phyloP scores from a whole-genome alignment of 2,797 vertebrate species.

The Peromyscus aztecus region DNA sequence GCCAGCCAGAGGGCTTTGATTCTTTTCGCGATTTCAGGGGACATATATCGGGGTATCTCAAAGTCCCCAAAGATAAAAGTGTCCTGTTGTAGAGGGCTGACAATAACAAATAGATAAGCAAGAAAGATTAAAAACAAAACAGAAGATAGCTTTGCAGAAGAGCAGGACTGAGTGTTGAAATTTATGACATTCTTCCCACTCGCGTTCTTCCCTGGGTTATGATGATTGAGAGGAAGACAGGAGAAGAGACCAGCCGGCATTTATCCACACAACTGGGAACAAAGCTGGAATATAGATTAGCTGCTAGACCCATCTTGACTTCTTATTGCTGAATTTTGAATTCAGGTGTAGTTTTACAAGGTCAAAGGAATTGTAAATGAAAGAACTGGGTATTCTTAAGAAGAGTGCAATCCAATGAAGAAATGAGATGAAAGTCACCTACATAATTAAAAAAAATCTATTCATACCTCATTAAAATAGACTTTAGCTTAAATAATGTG shows the following conservation, averaged over 20 bases:
- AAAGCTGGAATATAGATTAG: background rate
- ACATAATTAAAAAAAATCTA: background rate
- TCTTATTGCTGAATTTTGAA: background rate
- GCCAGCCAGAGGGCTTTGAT: background rate
- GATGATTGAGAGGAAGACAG: background rate
- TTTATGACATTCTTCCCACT: background rate
- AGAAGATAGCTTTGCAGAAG: background rate
- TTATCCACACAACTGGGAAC: background rate
- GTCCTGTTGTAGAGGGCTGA: background rate
- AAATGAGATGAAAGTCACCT: background rate
- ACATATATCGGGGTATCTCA: background rate
- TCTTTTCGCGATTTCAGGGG: background rate
- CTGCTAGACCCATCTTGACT: background rate
- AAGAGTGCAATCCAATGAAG: background rate
- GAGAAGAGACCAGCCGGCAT: background rate
- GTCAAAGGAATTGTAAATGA: background rate
- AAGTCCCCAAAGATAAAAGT: background rate
- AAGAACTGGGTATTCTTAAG: background rate
- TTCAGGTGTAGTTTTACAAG: background rate
- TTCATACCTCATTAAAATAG: background rate
- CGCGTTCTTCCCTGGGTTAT: background rate
- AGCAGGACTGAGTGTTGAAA: background rate
- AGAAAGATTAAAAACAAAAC: background rate
- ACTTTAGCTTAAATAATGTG: background rate
- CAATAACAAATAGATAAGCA: background rate